Base-by-base conservation (phyloP, 1,140 invertebrate genomes). In the Drosophila sp. region DNA sequence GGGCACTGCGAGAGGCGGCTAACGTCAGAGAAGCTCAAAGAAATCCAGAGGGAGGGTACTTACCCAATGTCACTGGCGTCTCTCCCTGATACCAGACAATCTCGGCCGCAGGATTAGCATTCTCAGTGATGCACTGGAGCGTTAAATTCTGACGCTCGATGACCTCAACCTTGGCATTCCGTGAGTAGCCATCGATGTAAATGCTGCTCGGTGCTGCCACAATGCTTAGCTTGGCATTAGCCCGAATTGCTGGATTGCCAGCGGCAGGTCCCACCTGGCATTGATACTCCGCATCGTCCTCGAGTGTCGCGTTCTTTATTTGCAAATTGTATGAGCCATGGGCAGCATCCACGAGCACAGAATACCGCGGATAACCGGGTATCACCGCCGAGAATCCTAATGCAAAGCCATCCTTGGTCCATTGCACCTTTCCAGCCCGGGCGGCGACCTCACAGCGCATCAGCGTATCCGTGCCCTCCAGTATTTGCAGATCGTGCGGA, bases 331-430 rank as follows among this genome's bases (percentile, higher is more conserved):
- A 97, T 56, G 96, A 94, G 11, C 97, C 97, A 46, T 95, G 93
- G 4, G 93, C 93, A 40, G 94, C 94, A 84, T 97, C 95, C 8
- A 97, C 97, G 45, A 97, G 94, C 91, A 98, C 95, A 4, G 95
- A 95, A 92, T 98, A 97, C 29, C 97, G 94, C 0, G 96, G 95
- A 91, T 95, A 97, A 2, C 97, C 97, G 0, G 97, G 96, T 58
- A 99, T 97, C 32, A 95, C 94, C 2, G 95, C 93, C 7, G 95
- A 94, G 92, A 95, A 97, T 38, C 97, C 97, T 72, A 98, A 93
- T 40, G 96, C 97, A 91, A 98, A 98, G 58, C 97, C 97, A 92
- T 98, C 97, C 92, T 98, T 98, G 59, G 96, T 97, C 97, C 97
- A 99, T 91, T 98, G 97, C 65, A 98, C 97, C 77, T 94, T 94